A percentile compares a stretch with the other conserved stretches of the same genome.
phyloP scores from a whole-genome alignment of 2,797 vertebrate genomes.

The Gymnothorax javanicus region DNA sequence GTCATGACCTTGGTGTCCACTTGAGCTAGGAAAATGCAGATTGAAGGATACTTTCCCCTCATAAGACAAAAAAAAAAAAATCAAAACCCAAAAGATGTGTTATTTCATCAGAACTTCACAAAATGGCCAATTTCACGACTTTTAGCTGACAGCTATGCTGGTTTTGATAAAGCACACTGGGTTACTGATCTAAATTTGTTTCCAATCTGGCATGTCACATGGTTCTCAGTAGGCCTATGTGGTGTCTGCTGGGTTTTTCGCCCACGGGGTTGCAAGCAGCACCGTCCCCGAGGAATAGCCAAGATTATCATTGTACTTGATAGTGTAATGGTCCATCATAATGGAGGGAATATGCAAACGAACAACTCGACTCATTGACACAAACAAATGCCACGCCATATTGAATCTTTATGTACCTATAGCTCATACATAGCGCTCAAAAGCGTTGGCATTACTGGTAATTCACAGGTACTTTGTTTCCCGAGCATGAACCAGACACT shows the following conservation, averaged over 20 bases:
- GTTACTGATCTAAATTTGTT: not conserved
- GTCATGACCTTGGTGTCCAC: no score
- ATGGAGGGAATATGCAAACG: not conserved
- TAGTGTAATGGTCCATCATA: not conserved
- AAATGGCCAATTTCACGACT: not conserved
- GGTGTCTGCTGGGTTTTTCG: not conserved
- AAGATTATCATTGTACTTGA: not conserved
- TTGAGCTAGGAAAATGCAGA: not conserved
- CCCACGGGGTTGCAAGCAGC: no score
- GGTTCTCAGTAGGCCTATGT: not conserved
- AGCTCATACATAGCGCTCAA: not conserved
- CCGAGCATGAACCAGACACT: not conserved
- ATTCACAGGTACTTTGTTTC: not conserved
- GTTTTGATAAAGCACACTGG: not conserved
- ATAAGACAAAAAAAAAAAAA: not conserved
- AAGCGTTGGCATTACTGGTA: no score
- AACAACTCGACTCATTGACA: not conserved
- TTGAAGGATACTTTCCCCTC: not conserved
- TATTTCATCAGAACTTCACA: not conserved
- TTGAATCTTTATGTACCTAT: not conserved
- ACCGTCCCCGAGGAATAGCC: not conserved
- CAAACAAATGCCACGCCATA: not conserved
- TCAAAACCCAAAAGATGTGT: not conserved
- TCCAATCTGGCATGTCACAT: not conserved
- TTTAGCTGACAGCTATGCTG: not conserved